Base-by-base conservation (phyloP, 2,797 vertebrate genomes). In the Mormyrus proboscirostris region DNA sequence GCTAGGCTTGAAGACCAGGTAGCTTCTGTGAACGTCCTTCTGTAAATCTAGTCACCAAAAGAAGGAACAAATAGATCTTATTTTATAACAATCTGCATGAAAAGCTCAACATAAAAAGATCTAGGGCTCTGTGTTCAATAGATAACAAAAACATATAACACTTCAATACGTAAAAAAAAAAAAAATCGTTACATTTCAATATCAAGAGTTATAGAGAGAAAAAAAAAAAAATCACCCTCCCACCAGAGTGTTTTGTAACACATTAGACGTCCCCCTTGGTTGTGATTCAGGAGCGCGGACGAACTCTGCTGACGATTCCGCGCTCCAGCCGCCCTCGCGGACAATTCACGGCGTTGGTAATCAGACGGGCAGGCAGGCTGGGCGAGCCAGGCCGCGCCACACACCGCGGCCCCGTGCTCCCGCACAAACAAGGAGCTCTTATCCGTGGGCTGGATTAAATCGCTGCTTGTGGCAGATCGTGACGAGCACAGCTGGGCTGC, bases 391-490 rank as follows among this genome's bases (percentile, higher is more conserved):
- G 5, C 25, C 12, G 85, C 16, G 14, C 51, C 51, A 12, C 22
- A 29, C 47, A 22, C 51, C 85, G 2, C 14, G 0, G 51, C 29
- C 47, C 53, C 12, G 33, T 25, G 51, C 16, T 55, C 33, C n/a
- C 0, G 12, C 10, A n/a, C 25, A 19, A 86, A 86, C 85, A 86
- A 86, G 50, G 85, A 38, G 51, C 85, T 1, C 4, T 59, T 86
- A 41, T 86, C 51, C 29, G 51, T 57, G 50, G 85, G 85, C 51
- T 57, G 50, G 16, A 86, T 86, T 86, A 86, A 86, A 86, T 41
- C 25, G 16, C 85, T 86, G 6, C 85, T 57, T 57, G 50, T 57
- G 85, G 85, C 14, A 14, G 51, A 57, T 86, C 50, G 85, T 86
- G 85, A 57, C 16, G 85, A 86, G 53, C 85, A 59, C 85, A 86